Base-by-base conservation (phyloP, 92 coral and sea anemone genomes). In the Paragorgia papillata region DNA sequence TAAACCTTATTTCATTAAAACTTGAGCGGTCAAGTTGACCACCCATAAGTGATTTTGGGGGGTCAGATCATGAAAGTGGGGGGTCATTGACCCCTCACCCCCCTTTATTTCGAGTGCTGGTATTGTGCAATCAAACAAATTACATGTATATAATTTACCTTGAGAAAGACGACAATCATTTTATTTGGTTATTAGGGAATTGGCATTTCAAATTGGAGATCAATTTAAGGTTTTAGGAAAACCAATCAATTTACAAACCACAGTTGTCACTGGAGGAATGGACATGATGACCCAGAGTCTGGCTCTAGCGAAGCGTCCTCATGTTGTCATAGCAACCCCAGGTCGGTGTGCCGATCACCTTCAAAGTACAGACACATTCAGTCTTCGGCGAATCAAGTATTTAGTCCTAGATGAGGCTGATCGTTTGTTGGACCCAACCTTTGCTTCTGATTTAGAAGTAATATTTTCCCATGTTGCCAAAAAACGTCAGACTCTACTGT, bases 271-370 rank as follows among this genome's bases (percentile, higher is more conserved):
- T 27, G 99, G 99, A 0, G 99, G 99, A 19, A 75, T 95, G 77
- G 95, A 91, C 62, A 95, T 91, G 97, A 95, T 95, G 99, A 95
- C 92, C 35, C 99, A 95, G 69, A 89, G 97, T 24, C 70, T 95
- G 49, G 61, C 79, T 2, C 90, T 95, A 34, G 94, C 97, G 0
- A 74, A 85, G 31, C 88, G 83, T 50, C 99, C 99, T 10, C 99
- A 95, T 89, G 90, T 95, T 87, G 89, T 95, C 87, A 89, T 95
- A 87, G 99, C 97, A 86, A 95, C 99, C 21, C 99, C 99, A 48
- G 99, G 99, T 50, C 79, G 97, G 43, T 89, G 92, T 15, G 99
- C 99, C 26, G 99, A 95, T 79, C 99, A 95, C 82, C 88, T 95
- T 31, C 83, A 83, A 48, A 95, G 99, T 63, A 95, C 99, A 54